Base-by-base conservation (phyloP, 1,140 invertebrate genomes). In the Ericerus pela region DNA sequence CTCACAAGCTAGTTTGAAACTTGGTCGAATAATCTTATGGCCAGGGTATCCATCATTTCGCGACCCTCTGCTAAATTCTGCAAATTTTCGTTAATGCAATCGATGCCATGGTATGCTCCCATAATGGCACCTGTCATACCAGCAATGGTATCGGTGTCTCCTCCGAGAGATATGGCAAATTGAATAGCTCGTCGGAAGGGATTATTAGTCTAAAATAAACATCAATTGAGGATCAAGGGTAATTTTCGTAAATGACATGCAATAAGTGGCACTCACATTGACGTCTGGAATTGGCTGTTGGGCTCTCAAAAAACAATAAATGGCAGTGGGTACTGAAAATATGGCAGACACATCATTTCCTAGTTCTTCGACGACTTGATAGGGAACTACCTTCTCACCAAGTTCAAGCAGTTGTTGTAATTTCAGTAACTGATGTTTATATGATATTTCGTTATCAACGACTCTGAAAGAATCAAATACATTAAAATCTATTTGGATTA, bases 71-170 rank as follows among this genome's bases (percentile, higher is more conserved):
- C 85, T 59, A 80, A 76, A 38, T 72, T 69, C 11, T 78, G 66
- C 55, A 85, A 65, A 58, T 69, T 68, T 43, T 68, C 30, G 52
- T 75, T 77, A 51, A 88, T 77, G 12, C 66, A 66, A 27, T 77
- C 72, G 56, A 78, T 69, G 6, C 84, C 84, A 63, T 82, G 77
- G 67, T 76, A 80, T 22, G 84, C 84, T 38, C 85, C 85, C 54
- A 79, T 76, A 55, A 88, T 80, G 20, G 81, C 78, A 14, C 82
- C 84, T 24, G 84, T 77, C 84, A 88, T 88, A 52, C 77, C 76
- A 6, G 79, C 84, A 63, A 88, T 84, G 1, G 84, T 88, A 59
- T 88, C 84, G 3, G 84, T 84, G 69, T 88, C 84, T 28, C 85
- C 85, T 36, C 85, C 84, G 16, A 88, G 68, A 20, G 75, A 77